Base-by-base conservation (phyloP, 2,888 invertebrate genomes). In the Lomographa bimaculata region DNA sequence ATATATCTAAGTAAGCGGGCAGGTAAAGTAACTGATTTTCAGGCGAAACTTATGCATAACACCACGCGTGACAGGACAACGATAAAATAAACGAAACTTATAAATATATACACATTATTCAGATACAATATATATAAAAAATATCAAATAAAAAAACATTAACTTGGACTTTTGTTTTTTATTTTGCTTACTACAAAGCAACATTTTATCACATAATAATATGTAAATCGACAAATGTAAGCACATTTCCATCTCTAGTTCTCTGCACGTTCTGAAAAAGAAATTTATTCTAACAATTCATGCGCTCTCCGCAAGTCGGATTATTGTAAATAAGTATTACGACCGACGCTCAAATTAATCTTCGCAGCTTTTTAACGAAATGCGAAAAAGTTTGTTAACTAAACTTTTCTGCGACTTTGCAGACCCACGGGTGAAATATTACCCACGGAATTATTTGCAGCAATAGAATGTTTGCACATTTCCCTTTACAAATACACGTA, bases 291-390 rank as follows among this genome's bases (percentile, higher is more conserved):
- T 61, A 77, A 81, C 81, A 84, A 83, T 82, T 79, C 80, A 69
- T 63, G 72, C 72, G 58, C 65, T 62, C 66, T 61, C 80, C 83
- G 71, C 80, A 85, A 80, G 75, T 79, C 71, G 79, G 85, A 84
- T 86, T 84, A 86, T 86, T 85, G 84, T 89, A 86, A 89, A 89
- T 89, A 86, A 87, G 85, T 82, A 82, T 85, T 74, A 78, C 73
- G 64, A 62, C 63, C 76, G 67, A 73, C 79, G 72, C 76, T 79
- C 71, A 64, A 74, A 86, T 87, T 89, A 86, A 86, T 84, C 79
- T 80, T 54, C 65, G 64, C 51, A 57, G 63, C 72, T 83, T 83
- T 85, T 82, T 79, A 81, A 74, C 75, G 77, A 79, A 83, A 79
- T 71, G 71, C 74, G 69, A 80, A 84, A 89, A 89, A 87, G 80